These are phyloP conservation scores for Amphipyra tragopoginis DNA, from an alignment of 2,888 invertebrate species.

Conservation along the genomic window DNA sequence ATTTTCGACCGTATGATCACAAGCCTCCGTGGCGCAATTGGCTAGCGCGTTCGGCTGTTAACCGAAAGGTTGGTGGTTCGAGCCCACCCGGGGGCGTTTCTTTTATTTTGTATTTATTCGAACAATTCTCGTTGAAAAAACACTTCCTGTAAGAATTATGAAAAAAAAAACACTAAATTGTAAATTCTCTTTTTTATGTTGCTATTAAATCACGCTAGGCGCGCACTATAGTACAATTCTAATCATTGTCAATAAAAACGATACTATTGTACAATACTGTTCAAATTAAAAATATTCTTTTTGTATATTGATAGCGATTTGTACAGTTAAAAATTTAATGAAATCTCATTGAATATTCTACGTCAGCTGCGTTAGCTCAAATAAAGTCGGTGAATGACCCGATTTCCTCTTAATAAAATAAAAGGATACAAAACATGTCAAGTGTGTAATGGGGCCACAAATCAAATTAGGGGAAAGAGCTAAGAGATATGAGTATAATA, in stretches of 20 bases:
- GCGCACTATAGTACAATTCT: background rate
- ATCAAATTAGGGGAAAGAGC: constrained; percentile 57
- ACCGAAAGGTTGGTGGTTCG: constrained; percentile 99
- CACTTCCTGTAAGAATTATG: no score
- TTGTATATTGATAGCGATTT: no score
- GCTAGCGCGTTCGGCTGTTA: constrained; percentile 99
- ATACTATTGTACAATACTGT: no score
- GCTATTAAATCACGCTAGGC: constrained; percentile 36
- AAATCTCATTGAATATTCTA: background rate
- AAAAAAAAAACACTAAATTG: no score
- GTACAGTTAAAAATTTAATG: background rate
- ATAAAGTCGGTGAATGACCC: constrained; percentile 24
- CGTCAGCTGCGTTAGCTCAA: background rate
- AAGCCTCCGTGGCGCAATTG: constrained; percentile 97
- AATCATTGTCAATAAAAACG: no score
- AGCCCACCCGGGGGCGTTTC: constrained; percentile 97
- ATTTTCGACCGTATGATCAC: background rate
- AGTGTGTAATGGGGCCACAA: constrained; percentile 51
- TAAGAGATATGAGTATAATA: constrained; percentile 51
- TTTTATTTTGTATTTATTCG: constrained; percentile 62
- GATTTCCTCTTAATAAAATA: constrained; percentile 43
- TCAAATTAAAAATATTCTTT: background rate
- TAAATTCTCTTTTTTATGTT: constrained; percentile 12
- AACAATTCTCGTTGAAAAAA: background rate
- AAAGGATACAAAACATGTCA: constrained; percentile 54